Percentiles rank a stretch among this genome's conserved stretches.
These are phyloP conservation scores for Merops nubicus DNA, from an alignment of 2,113 vertebrate species.

Conservation along the genomic window DNA sequence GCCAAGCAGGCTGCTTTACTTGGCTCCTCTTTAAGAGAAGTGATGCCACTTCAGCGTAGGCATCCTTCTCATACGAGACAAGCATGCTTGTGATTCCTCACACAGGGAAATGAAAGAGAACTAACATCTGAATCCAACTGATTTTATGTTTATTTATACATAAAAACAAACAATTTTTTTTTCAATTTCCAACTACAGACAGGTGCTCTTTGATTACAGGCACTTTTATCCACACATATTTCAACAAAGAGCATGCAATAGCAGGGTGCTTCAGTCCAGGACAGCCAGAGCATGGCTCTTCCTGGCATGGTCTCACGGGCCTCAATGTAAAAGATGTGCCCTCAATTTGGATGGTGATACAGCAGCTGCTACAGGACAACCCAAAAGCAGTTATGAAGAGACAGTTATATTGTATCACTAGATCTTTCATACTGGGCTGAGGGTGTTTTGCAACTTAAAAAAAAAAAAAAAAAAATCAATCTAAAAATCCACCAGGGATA, in stretches of 20 bases:
- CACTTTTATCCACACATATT: rapidly evolving
- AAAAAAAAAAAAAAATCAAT: background rate
- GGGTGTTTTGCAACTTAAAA: background rate
- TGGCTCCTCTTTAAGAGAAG: background rate
- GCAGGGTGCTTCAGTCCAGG: background rate
- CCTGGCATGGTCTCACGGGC: background rate
- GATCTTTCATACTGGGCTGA: background rate
- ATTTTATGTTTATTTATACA: background rate
- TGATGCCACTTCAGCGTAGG: background rate
- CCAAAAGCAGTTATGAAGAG: background rate
- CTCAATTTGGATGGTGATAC: background rate
- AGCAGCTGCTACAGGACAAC: constrained; percentile 9
- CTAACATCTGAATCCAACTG: background rate
- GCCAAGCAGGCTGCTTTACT: background rate
- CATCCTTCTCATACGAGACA: background rate
- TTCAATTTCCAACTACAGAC: background rate
- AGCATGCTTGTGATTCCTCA: background rate
- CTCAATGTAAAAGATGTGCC: background rate
- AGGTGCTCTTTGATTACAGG: background rate
- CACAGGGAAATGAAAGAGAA: background rate
- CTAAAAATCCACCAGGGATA: constrained; percentile 12
- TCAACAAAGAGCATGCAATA: background rate
- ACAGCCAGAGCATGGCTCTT: background rate
- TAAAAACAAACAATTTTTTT: background rate
- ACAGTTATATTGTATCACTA: background rate